These are phyloP conservation scores for Rissa tridactyla DNA, from an alignment of 2,113 vertebrate genomes.

Conservation along the genomic window DNA sequence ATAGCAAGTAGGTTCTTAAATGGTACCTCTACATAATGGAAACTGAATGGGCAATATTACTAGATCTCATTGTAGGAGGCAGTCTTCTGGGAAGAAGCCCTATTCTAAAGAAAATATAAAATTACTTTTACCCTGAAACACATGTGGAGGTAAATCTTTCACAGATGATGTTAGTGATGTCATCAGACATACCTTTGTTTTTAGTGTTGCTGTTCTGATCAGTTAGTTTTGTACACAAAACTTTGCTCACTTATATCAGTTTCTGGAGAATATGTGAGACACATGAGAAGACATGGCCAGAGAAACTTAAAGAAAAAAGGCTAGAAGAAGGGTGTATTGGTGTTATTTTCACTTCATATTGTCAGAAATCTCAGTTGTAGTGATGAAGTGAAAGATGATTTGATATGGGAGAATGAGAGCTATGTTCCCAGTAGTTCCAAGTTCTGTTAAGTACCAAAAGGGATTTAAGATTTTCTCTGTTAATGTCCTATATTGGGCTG, in stretches of 20 bases:
- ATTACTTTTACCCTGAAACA: background rate
- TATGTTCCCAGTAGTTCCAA: background rate
- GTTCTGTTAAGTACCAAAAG: background rate
- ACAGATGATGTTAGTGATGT: background rate
- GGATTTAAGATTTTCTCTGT: slow-evolving; percentile 4
- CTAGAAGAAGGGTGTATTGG: background rate
- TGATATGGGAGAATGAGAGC: slow-evolving; percentile 36
- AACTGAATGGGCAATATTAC: background rate
- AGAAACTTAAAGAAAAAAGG: background rate
- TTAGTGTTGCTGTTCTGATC: background rate
- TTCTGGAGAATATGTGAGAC: background rate
- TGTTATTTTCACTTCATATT: slow-evolving; percentile 3
- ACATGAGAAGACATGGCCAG: background rate
- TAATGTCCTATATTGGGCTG: background rate
- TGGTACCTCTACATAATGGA: background rate
- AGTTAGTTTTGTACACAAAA: background rate
- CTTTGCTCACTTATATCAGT: background rate
- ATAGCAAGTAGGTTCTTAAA: background rate
- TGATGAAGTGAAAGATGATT: slow-evolving; percentile 42
- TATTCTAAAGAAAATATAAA: background rate
- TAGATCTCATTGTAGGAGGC: background rate
- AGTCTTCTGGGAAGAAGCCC: background rate
- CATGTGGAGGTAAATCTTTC: background rate
- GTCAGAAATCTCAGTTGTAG: slow-evolving; percentile 18
- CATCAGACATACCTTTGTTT: background rate